These are phyloP conservation scores for Norana najaformis DNA, from an alignment of 2,888 invertebrate genomes.

Conservation along the genomic window DNA sequence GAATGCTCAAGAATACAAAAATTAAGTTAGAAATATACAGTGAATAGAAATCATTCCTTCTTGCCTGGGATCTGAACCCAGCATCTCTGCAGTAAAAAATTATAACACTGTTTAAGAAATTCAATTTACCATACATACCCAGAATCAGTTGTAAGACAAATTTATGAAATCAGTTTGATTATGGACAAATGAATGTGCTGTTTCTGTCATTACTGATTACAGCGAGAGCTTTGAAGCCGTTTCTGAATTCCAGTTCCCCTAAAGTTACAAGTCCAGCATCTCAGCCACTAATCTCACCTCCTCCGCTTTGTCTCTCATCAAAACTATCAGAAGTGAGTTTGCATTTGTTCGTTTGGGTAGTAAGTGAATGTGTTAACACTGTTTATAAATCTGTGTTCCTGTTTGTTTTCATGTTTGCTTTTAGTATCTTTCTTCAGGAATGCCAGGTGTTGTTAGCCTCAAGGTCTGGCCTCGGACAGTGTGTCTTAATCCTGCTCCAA, in stretches of 20 bases:
- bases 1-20: not conserved
- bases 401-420: not conserved
- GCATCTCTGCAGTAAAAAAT: not conserved
- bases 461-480: not conserved
- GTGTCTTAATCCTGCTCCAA: too few species aligned
- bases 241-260: not conserved
- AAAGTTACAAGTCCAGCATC: not conserved
- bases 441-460: not conserved
- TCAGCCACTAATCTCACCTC: constrained; percentile 24
- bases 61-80: not conserved
- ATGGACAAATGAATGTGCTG: not conserved
- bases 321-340: constrained; percentile 4
- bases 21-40: not conserved
- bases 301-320: constrained; percentile 13
- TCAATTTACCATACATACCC: not conserved
- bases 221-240: not conserved
- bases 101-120: not conserved
- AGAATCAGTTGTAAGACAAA: not conserved
- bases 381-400: not conserved
- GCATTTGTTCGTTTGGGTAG: not conserved
- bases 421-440: not conserved
- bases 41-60: not conserved
- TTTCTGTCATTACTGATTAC: not conserved
- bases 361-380: not conserved
- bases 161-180: not conserved